These are phyloP conservation scores for Myopa testacea DNA, from an alignment of 2,888 invertebrate species.

Conservation along the genomic window DNA sequence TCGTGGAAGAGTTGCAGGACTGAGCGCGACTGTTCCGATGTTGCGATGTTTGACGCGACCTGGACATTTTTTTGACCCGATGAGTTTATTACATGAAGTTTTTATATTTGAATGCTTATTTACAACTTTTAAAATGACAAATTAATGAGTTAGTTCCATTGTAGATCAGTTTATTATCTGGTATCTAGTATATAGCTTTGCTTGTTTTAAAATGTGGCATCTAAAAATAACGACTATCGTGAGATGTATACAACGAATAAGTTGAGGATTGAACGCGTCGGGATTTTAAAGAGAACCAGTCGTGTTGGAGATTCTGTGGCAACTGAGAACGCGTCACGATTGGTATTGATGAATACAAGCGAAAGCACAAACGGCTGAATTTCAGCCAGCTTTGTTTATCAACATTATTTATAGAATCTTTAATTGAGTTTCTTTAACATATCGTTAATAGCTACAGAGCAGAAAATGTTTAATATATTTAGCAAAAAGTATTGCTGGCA, in stretches of 20 bases:
- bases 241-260: conserved; percentile 27
- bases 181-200: not conserved
- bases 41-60: conserved; percentile 40
- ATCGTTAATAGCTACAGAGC: not conserved
- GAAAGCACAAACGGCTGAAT: not conserved
- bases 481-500: not conserved
- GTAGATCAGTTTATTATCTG: too few species aligned
- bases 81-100: not conserved
- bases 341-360: conserved; percentile 5
- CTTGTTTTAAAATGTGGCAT: conserved; percentile 4
- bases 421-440: not conserved
- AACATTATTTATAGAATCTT: conserved; percentile 19
- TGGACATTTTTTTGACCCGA: conserved; percentile 42
- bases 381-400: conserved; percentile 26
- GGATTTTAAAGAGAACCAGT: conserved; percentile 8
- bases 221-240: conserved; percentile 28
- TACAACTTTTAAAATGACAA: too few species aligned
- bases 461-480: too few species aligned
- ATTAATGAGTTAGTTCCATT: too few species aligned
- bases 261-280: not conserved
- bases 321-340: conserved; percentile 7
- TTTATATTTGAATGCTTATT: too few species aligned
- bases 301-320: conserved; percentile 4
- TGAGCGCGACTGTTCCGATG: conserved; percentile 43
- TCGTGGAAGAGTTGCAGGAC: conserved; percentile 71